A percentile compares a stretch with the other conserved stretches of the same genome.
Evolutionary conservation across 1,140 invertebrate genomes (phyloP).

Genomic region (Lasioglossum baleicum): DNA sequence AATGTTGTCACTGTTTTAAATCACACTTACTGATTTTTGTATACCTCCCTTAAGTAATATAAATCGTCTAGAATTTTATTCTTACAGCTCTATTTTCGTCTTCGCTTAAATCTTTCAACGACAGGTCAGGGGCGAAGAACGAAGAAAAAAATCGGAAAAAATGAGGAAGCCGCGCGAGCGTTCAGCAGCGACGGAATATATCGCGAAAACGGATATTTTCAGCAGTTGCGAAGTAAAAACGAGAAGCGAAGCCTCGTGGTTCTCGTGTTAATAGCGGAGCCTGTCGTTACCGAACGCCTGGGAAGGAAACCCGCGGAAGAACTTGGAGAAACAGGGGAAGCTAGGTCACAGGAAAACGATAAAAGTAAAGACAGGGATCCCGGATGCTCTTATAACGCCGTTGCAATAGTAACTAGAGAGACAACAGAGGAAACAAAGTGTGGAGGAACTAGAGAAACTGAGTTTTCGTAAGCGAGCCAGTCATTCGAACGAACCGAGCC

Average conservation of each 20-base stretch:
- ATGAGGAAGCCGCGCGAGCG: background rate
- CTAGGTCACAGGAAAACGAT: constrained; percentile 3
- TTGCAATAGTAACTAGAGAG: constrained; percentile 20
- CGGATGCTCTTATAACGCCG: background rate
- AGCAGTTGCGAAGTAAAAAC: constrained; percentile 25
- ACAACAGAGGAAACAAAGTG: background rate
- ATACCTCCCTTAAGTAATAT: too few relatives aligned
- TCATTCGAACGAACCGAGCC: constrained; percentile 53
- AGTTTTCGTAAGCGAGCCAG: constrained; percentile 2
- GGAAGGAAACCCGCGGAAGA: background rate
- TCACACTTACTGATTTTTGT: too few relatives aligned
- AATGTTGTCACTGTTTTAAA: too few relatives aligned
- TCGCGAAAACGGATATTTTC: constrained; percentile 51
- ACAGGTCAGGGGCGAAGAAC: background rate
- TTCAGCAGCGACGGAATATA: constrained; percentile 47
- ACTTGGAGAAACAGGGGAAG: background rate
- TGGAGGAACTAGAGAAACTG: background rate
- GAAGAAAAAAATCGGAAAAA: background rate
- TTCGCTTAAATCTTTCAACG: too few relatives aligned
- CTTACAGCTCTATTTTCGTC: too few relatives aligned
- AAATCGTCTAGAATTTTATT: too few relatives aligned
- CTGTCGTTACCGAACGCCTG: constrained; percentile 13
- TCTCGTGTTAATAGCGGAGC: constrained; percentile 46
- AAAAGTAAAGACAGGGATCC: background rate
- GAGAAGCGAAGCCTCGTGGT: constrained; percentile 13